A percentile compares a stretch with the other conserved stretches of the same genome.
These are phyloP conservation scores for Naja naja DNA, from an alignment of 2,113 vertebrate species.

Conservation along the genomic window DNA sequence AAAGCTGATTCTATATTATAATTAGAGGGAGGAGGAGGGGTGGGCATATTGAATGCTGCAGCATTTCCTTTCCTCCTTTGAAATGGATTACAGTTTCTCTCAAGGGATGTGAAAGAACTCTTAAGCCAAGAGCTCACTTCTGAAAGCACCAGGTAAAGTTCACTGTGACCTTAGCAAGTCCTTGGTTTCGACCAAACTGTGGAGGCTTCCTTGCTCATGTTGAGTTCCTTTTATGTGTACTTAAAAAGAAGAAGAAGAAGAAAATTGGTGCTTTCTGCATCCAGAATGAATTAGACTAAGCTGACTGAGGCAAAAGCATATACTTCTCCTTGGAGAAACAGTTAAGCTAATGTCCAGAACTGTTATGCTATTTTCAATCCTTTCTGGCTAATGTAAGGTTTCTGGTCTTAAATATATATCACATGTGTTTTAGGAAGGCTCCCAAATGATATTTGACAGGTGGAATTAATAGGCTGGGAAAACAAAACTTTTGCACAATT, in stretches of 20 bases:
- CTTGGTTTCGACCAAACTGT: conserved; percentile 23
- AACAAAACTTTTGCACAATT: background rate
- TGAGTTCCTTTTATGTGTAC: background rate
- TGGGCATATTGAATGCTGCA: background rate
- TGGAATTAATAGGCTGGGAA: rapidly evolving
- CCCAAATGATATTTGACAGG: background rate
- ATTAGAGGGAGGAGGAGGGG: conserved; percentile 39
- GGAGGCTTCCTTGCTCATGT: background rate
- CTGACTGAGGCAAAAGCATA: background rate
- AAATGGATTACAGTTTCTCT: conserved; percentile 34
- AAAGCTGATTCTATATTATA: conserved; percentile 56
- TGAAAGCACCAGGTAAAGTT: conserved; percentile 38
- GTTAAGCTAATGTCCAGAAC: background rate
- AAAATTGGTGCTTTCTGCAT: background rate
- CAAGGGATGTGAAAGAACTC: conserved; percentile 15
- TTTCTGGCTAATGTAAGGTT: background rate
- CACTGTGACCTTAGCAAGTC: background rate
- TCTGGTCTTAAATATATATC: background rate
- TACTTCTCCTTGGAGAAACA: background rate
- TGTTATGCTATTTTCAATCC: background rate
- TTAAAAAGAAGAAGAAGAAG: background rate
- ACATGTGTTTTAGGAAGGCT: background rate
- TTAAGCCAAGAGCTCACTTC: background rate
- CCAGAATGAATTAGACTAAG: background rate
- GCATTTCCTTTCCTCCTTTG: conserved; percentile 26